phyloP scores from a whole-genome alignment of 2,888 invertebrate genomes.

The Sesia apiformis region DNA sequence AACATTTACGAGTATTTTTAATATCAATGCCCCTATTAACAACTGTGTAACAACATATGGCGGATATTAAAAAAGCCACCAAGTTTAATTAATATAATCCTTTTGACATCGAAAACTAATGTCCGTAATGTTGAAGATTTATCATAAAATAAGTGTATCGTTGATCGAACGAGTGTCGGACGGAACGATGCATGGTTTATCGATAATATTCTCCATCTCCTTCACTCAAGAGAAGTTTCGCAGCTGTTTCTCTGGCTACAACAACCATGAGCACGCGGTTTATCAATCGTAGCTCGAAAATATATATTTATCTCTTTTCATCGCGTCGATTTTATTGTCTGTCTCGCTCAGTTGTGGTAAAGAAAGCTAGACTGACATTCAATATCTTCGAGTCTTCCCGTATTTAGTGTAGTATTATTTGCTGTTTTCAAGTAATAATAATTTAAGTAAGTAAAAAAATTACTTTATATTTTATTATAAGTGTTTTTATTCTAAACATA shows the following conservation, averaged over 20 bases:
- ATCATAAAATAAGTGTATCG: conserved; percentile 6
- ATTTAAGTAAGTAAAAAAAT: too few relatives aligned
- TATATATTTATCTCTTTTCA: background rate
- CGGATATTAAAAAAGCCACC: background rate
- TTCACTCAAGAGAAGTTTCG: background rate
- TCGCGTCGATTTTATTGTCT: background rate
- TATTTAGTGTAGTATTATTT: too few relatives aligned
- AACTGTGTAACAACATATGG: background rate
- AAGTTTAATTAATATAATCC: conserved; percentile 1
- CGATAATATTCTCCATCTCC: background rate
- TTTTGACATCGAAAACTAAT: conserved; percentile 1
- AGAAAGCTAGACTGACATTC: too few relatives aligned
- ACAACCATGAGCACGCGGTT: background rate
- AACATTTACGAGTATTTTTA: too few relatives aligned
- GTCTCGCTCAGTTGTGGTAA: background rate
- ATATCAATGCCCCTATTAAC: background rate
- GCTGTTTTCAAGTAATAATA: too few relatives aligned
- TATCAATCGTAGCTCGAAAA: background rate
- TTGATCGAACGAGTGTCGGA: conserved; percentile 4
- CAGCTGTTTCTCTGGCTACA: background rate
- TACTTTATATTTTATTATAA: too few relatives aligned
- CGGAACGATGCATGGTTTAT: background rate
- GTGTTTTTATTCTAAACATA: too few relatives aligned
- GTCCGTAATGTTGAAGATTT: conserved; percentile 2
- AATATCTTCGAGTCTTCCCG: too few relatives aligned